Evolutionary conservation across 2,888 invertebrate species (phyloP).

Genomic region (Pyrrhosoma nymphula): DNA sequence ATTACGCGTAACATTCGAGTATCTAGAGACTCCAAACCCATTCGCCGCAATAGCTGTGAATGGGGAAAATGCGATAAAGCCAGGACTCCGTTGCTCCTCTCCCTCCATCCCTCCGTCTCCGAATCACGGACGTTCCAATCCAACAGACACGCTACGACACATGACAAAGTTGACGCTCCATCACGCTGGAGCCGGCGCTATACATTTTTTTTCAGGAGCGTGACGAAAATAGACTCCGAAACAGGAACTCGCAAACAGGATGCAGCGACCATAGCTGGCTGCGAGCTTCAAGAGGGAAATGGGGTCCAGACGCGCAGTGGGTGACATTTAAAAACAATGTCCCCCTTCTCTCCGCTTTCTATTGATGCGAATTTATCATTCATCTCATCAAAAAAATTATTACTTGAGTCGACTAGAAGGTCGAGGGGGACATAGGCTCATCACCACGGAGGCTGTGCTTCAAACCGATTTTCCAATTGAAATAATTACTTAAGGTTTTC

Average conservation of each 20-base stretch:
- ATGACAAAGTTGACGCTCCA: not conserved
- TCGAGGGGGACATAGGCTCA: too few species aligned
- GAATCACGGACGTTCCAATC: conserved; percentile 28
- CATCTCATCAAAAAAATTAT: too few species aligned
- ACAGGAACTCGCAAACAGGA: conserved; percentile 22
- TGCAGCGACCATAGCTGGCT: not conserved
- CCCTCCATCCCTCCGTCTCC: not conserved
- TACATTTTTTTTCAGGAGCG: not conserved
- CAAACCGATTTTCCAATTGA: too few species aligned
- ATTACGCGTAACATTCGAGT: too few species aligned
- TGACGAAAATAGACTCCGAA: not conserved
- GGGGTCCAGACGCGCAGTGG: not conserved
- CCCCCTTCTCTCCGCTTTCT: not conserved
- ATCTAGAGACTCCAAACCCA: too few species aligned
- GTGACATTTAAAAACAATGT: not conserved
- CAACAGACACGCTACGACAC: not conserved
- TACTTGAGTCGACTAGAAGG: too few species aligned
- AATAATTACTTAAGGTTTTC: too few species aligned
- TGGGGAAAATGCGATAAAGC: too few species aligned
- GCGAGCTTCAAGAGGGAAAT: not conserved
- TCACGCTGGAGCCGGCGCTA: not conserved
- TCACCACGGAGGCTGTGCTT: too few species aligned
- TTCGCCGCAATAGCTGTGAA: too few species aligned
- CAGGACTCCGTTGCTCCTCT: not conserved
- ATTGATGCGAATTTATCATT: not conserved